A percentile compares a stretch with the other conserved stretches of the same genome.
Evolutionary conservation across 2,797 vertebrate genomes (phyloP).

Genomic region (Myotis myotis): DNA sequence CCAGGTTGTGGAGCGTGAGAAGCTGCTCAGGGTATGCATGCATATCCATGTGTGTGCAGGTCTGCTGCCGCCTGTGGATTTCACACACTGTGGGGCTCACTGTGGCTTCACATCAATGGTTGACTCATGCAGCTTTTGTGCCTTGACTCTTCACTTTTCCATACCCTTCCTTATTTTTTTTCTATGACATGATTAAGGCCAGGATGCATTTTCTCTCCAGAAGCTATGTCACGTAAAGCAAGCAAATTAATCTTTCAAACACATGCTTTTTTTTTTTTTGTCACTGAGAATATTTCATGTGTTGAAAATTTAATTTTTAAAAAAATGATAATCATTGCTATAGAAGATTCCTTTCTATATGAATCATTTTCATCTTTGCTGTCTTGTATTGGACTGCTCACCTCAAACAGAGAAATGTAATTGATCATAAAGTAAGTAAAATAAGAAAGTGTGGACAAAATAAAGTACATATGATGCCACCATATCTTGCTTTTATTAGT

Average conservation of each 20-base stretch:
- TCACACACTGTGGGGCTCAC: neutral
- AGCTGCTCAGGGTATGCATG: neutral
- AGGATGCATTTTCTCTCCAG: neutral
- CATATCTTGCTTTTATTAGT: neutral
- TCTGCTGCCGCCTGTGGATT: neutral
- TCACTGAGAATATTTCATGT: neutral
- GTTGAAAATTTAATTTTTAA: neutral
- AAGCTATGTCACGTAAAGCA: neutral
- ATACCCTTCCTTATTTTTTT: neutral
- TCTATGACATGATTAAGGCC: neutral
- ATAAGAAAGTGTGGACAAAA: neutral
- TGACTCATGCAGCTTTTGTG: neutral
- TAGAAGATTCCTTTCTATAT: neutral
- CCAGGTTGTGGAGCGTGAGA: neutral
- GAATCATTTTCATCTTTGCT: neutral
- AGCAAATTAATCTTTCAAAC: neutral
- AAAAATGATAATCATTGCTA: neutral
- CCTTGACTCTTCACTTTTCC: neutral
- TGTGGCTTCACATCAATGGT: neutral
- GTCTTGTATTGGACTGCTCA: neutral
- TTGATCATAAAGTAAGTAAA: conserved; percentile 17
- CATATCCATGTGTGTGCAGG: too few relatives aligned
- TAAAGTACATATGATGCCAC: neutral
- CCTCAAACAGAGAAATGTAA: neutral
- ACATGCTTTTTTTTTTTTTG: neutral